Evolutionary conservation across 2,113 vertebrate genomes (phyloP).

Genomic region (Dromaius novaehollandiae): DNA sequence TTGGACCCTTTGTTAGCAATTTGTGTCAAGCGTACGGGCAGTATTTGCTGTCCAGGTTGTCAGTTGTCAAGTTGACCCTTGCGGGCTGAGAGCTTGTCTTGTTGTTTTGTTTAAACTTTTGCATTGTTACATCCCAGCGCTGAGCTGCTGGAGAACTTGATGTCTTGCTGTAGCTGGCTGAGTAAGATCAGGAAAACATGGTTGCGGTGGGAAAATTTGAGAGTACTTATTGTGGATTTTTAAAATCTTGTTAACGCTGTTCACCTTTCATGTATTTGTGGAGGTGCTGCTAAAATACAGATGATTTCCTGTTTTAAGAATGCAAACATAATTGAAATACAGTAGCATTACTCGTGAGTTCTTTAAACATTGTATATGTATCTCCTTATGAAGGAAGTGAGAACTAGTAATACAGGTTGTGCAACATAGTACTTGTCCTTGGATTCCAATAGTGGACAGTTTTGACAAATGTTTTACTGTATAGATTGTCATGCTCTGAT

Average conservation of each 20-base stretch:
- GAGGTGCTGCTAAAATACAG: not conserved
- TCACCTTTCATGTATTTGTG: not conserved
- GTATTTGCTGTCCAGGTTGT: not conserved
- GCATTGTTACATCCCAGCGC: not conserved
- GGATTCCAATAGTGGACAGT: not conserved
- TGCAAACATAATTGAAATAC: not conserved
- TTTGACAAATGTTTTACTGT: not conserved
- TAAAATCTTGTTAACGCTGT: not conserved
- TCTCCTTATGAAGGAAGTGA: not conserved
- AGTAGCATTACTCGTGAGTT: not conserved
- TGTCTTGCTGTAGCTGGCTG: not conserved
- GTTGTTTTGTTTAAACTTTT: constrained; percentile 8
- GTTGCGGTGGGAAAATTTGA: not conserved
- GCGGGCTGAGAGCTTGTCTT: not conserved
- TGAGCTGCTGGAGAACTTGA: not conserved
- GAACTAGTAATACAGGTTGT: accelerated
- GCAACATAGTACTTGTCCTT: not conserved
- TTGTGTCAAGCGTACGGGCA: not conserved
- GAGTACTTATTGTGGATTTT: not conserved
- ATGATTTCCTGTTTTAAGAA: not conserved
- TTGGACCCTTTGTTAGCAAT: not conserved
- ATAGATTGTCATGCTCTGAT: not conserved
- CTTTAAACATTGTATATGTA: not conserved
- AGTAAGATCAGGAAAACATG: not conserved
- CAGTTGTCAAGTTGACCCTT: not conserved